Evolutionary conservation across 1,140 invertebrate species (phyloP).

Genomic region (Augochlora pura): DNA sequence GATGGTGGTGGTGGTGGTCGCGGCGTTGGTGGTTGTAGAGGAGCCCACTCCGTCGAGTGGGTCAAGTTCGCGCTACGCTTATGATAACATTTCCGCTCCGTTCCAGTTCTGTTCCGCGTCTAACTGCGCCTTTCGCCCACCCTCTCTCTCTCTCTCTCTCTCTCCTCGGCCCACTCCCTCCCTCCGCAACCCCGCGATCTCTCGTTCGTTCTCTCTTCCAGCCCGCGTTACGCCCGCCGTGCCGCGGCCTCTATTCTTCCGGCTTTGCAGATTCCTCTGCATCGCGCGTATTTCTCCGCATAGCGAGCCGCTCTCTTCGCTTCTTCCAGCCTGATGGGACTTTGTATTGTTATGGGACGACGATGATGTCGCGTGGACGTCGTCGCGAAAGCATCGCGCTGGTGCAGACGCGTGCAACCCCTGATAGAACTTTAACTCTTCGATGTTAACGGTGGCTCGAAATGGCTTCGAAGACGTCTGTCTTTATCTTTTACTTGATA

Average conservation of each 20-base stretch:
- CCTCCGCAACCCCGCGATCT: background rate
- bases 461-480: too few species aligned
- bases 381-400: too few species aligned
- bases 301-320: background rate
- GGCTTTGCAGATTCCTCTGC: too few species aligned
- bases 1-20: background rate
- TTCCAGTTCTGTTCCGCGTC: slow-evolving; percentile 59
- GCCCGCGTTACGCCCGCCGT: slow-evolving; percentile 18
- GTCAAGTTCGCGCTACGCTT: slow-evolving; percentile 77
- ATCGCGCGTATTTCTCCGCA: slow-evolving; percentile 13
- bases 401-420: too few species aligned
- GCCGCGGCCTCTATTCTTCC: slow-evolving; percentile 28
- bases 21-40: slow-evolving; percentile 6
- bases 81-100: slow-evolving; percentile 71
- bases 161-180: background rate
- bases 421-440: too few species aligned
- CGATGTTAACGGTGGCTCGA: too few species aligned
- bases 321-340: too few species aligned
- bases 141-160: background rate
- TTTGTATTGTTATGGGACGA: too few species aligned
- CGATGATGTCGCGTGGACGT: too few species aligned
- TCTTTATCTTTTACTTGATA: too few species aligned
- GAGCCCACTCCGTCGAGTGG: slow-evolving; percentile 61
- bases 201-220: slow-evolving; percentile 2
- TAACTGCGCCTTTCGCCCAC: slow-evolving; percentile 28